Evolutionary conservation across 2,797 vertebrate species (phyloP), one percentile per base, ranked within the genome.

Genomic region (Phataginus tetradactyla): DNA sequence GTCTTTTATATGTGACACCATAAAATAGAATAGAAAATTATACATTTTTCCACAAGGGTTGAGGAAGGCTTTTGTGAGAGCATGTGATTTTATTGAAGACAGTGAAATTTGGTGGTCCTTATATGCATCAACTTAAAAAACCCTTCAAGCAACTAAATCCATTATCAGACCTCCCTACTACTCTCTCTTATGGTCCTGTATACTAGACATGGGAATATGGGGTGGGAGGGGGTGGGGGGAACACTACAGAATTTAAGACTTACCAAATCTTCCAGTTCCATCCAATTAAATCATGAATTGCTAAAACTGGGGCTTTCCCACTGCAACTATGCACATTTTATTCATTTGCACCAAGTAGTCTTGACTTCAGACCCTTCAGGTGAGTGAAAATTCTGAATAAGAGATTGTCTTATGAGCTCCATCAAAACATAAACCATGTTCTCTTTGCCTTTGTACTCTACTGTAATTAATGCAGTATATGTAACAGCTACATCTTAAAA

Each of bases 321-420:
- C 21, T 64, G 53, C 1, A 79, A 27, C 17, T 69, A 27, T 17
- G 59, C 12, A 79, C 10, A 69, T 96, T 87, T 88, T 95, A 92
- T 92, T 95, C 32, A 77, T 69, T 77, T 68, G 42, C 39, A 93
- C 13, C 10, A 64, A 78, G 5, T 85, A 84, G 27, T 71, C 37
- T 88, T 75, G 53, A 69, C 21, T 45, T 87, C 75, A 37, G 25
- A 81, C 23, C 27, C 7, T 66, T 87, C 37, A 32, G 2, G 23
- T 83, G 57, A 93, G 7, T 69, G n/a, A 86, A 91, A 90, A 27
- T 89, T 10, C 75, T 45, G 27, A 84, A 37, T 72, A 66, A 95
- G 57, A 59, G 25, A 84, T n/a, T 86, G 11, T 80, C 57, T 72
- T 37, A 0, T 66, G 15, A 93, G 11, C 34, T 84, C 37, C 37